These are phyloP conservation scores for Cairina moschata DNA, from an alignment of 2,113 vertebrate species.

Conservation along the genomic window DNA sequence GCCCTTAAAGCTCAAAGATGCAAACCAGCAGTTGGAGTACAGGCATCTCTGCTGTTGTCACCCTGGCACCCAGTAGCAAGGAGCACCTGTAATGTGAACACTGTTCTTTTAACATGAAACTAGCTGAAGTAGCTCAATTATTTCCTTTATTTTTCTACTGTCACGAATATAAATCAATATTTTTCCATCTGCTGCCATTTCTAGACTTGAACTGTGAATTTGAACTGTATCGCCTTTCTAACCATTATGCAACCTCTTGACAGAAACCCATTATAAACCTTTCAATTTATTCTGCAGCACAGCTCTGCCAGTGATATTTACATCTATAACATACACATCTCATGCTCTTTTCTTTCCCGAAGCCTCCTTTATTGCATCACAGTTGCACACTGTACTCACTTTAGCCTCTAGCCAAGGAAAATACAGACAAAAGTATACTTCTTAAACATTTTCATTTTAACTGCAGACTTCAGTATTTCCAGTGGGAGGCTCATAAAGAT, in stretches of 20 bases:
- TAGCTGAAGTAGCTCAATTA: not conserved
- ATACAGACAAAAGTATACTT: slow-evolving; percentile 62
- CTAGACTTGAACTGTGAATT: slow-evolving; percentile 25
- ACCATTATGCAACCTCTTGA: slow-evolving; percentile 48
- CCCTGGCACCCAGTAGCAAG: not conserved
- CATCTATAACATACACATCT: slow-evolving; percentile 61
- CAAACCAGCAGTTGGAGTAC: not conserved
- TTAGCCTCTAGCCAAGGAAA: slow-evolving; percentile 66
- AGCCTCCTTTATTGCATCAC: slow-evolving; percentile 40
- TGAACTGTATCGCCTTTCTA: slow-evolving; percentile 25
- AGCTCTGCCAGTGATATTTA: slow-evolving; percentile 62
- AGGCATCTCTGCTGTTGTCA: not conserved
- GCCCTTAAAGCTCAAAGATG: not conserved
- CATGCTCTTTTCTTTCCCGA: slow-evolving; percentile 54
- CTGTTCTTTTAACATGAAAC: not conserved
- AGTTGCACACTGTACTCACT: slow-evolving; percentile 33
- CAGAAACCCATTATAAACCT: slow-evolving; percentile 57
- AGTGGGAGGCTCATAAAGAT: slow-evolving; percentile 51
- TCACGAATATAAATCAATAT: not conserved
- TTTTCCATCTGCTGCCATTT: slow-evolving; percentile 47
- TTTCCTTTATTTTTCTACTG: slow-evolving; percentile 46
- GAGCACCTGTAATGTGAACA: not conserved
- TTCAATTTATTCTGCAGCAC: slow-evolving; percentile 61
- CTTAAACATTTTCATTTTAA: slow-evolving; percentile 51
- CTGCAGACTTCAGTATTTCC: slow-evolving; percentile 54